phyloP scores from a whole-genome alignment of 2,797 vertebrate genomes.

The Pseudochirops corinnae region DNA sequence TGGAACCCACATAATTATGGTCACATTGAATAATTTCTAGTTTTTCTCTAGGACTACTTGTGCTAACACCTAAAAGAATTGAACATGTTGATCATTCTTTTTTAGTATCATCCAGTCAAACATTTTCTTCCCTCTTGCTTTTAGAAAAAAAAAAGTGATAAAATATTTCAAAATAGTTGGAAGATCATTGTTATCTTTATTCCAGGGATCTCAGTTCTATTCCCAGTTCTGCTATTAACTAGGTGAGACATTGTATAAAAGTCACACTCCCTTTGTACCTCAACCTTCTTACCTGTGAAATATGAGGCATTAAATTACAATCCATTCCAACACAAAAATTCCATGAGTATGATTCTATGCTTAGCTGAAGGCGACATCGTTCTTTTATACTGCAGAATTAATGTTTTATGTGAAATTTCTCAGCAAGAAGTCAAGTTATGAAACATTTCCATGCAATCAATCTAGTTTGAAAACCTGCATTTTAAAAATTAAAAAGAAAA shows the following conservation, averaged over 20 bases:
- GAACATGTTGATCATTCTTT: background rate
- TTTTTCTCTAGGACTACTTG: background rate
- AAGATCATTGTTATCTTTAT: background rate
- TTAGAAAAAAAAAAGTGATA: background rate
- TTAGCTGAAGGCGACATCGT: background rate
- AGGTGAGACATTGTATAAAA: background rate
- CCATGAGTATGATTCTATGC: background rate
- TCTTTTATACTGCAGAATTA: background rate
- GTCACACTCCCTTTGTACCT: background rate
- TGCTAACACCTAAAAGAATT: background rate
- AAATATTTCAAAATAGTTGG: background rate
- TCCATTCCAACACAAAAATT: background rate
- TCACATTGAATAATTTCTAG: background rate
- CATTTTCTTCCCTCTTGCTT: background rate
- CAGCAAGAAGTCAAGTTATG: background rate
- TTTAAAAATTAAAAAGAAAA: background rate
- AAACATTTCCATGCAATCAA: background rate
- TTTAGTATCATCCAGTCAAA: background rate
- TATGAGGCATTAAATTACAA: background rate
- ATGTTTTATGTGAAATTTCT: background rate
- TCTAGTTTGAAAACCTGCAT: background rate
- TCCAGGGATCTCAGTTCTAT: background rate
- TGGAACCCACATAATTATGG: background rate
- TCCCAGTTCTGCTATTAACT: background rate
- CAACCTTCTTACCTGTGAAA: background rate